A percentile compares a stretch with the other conserved stretches of the same genome.
Evolutionary conservation across 2,888 invertebrate genomes (phyloP).

Genomic region (Aphodius granarius): DNA sequence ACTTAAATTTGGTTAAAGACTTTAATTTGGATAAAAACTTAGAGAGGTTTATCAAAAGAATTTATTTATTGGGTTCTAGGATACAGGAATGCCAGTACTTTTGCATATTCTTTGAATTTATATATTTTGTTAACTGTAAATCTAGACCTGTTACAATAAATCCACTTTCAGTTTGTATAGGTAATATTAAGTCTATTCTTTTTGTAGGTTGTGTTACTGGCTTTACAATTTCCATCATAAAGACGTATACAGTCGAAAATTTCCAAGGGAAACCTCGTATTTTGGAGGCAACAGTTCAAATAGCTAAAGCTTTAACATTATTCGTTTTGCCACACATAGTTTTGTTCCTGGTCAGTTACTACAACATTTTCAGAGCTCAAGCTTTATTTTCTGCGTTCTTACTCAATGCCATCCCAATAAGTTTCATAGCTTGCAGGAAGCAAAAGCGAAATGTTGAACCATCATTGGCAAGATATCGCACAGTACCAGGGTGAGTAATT

Average conservation of each 20-base stretch:
- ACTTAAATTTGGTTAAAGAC: too few relatives aligned
- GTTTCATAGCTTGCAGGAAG: conserved; percentile 1
- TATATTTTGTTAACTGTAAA: too few relatives aligned
- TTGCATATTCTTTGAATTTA: too few relatives aligned
- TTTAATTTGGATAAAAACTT: too few relatives aligned
- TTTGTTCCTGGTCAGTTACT: conserved; percentile 51
- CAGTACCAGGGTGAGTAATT: conserved; percentile 22
- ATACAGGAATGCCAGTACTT: too few relatives aligned
- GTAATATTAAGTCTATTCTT: too few relatives aligned
- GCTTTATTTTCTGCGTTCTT: conserved; percentile 20
- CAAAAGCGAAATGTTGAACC: background rate
- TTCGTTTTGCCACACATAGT: conserved; percentile 56
- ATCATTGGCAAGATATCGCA: conserved; percentile 20
- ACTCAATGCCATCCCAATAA: conserved; percentile 20
- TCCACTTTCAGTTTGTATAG: too few relatives aligned
- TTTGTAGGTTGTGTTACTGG: conserved; percentile 53
- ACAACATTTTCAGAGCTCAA: conserved; percentile 37
- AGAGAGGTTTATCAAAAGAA: too few relatives aligned
- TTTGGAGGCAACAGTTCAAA: conserved; percentile 53
- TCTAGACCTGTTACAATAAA: too few relatives aligned
- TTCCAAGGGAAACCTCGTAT: conserved; percentile 54
- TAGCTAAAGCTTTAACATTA: conserved; percentile 57
- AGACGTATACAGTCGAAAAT: conserved; percentile 56
- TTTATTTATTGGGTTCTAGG: too few relatives aligned
- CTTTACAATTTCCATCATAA: conserved; percentile 56